Evolutionary conservation across 2,113 vertebrate genomes (phyloP).

Genomic region (Pionites leucogaster): DNA sequence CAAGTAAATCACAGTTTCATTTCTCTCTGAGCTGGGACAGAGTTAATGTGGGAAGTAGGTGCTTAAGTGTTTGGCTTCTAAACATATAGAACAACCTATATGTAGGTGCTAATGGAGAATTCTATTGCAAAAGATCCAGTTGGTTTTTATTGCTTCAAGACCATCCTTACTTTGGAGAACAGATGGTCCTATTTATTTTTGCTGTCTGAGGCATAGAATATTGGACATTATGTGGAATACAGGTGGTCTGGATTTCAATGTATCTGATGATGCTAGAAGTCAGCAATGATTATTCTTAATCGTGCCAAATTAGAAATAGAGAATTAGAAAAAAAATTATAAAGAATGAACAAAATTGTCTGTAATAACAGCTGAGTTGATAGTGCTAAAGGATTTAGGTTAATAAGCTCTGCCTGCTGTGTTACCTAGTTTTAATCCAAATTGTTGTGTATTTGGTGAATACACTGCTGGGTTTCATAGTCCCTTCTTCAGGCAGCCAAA

Average conservation of each 20-base stretch:
- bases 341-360: neutral
- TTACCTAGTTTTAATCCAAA: neutral
- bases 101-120: neutral
- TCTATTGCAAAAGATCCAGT: neutral
- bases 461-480: neutral
- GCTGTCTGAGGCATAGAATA: accelerated
- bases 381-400: neutral
- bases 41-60: neutral
- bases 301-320: neutral
- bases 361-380: neutral
- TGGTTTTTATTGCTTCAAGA: neutral
- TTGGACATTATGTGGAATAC: neutral
- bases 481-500: neutral
- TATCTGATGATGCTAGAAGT: neutral
- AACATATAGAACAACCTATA: accelerated
- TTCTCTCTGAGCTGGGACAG: neutral
- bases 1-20: neutral
- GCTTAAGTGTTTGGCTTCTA: neutral
- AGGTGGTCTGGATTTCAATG: neutral
- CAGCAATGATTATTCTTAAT: neutral
- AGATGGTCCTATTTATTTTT: accelerated
- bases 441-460: neutral
- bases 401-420: constrained; percentile 37
- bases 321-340: neutral
- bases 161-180: neutral